These are phyloP conservation scores for Callorhinus ursinus DNA, from an alignment of 2,113 vertebrate genomes.

Conservation along the genomic window DNA sequence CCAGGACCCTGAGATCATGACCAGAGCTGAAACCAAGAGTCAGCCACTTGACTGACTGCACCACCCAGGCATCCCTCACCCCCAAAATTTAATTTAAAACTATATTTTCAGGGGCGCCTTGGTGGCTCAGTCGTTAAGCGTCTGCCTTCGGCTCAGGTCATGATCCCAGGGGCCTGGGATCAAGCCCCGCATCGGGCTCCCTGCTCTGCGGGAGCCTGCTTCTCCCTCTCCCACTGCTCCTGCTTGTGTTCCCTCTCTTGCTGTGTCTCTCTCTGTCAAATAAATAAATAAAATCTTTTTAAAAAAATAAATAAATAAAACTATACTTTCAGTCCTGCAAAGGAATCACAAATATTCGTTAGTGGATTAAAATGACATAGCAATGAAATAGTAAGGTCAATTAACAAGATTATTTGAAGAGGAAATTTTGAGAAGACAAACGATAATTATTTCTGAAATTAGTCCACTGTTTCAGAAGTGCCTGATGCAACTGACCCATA, in stretches of 20 bases:
- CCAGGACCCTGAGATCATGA: not conserved
- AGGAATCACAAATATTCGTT: conserved; percentile 1
- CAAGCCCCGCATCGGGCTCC: too few relatives aligned
- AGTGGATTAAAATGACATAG: not conserved
- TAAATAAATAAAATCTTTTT: too few relatives aligned
- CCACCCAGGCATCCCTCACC: not conserved
- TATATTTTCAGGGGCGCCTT: too few relatives aligned
- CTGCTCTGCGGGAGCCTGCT: too few relatives aligned
- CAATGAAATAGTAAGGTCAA: not conserved
- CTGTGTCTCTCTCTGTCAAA: too few relatives aligned
- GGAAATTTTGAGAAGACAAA: conserved; percentile 19
- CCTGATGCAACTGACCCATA: not conserved
- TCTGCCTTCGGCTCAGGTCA: too few relatives aligned
- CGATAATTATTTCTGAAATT: conserved; percentile 32
- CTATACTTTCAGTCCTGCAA: not conserved
- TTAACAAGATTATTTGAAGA: conserved; percentile 32
- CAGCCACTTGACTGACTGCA: not conserved
- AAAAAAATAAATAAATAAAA: too few relatives aligned
- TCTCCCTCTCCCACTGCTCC: too few relatives aligned
- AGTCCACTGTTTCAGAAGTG: conserved; percentile 21
- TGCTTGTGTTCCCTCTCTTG: too few relatives aligned
- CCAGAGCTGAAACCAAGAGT: not conserved
- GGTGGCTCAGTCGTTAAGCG: too few relatives aligned
- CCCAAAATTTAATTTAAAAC: not conserved
- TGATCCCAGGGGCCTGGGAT: too few relatives aligned